phyloP scores from a whole-genome alignment of 2,113 vertebrate species.

The Passer montanus region DNA sequence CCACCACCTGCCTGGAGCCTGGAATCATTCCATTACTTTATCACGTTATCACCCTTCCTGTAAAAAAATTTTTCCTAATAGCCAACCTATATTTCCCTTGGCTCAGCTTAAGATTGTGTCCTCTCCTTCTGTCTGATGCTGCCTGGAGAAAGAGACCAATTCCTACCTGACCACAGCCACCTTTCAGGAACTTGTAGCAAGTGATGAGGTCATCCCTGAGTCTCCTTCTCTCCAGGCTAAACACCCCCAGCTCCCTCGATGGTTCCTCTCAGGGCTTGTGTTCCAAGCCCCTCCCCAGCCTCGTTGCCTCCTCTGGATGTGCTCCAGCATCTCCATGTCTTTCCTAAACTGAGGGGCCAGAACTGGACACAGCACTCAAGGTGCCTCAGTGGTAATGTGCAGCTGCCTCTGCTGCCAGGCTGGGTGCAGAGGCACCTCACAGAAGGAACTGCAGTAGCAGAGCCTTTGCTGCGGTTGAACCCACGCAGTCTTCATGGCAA shows the following conservation, averaged over 20 bases:
- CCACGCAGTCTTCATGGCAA: background rate
- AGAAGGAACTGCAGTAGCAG: background rate
- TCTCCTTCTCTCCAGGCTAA: too few species aligned
- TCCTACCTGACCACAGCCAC: background rate
- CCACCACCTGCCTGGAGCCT: background rate
- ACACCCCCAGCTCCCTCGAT: too few species aligned
- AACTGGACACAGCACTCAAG: too few species aligned
- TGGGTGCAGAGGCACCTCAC: background rate
- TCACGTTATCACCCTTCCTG: background rate
- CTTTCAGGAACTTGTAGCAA: background rate
- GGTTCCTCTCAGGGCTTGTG: too few species aligned
- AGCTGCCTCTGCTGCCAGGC: background rate
- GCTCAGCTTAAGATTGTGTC: background rate
- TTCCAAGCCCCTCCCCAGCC: too few species aligned
- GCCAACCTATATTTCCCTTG: background rate
- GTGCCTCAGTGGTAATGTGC: too few species aligned
- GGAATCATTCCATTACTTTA: background rate
- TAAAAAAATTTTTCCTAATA: background rate
- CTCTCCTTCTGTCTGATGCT: background rate
- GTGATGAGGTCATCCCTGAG: too few species aligned
- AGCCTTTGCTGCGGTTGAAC: background rate
- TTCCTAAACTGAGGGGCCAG: too few species aligned
- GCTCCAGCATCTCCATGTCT: too few species aligned
- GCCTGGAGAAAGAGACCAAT: background rate
- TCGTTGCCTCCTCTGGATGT: too few species aligned